A percentile compares a stretch with the other conserved stretches of the same genome.
Evolutionary conservation across 2,113 vertebrate genomes (phyloP).

Genomic region (Odocoileus virginianus): DNA sequence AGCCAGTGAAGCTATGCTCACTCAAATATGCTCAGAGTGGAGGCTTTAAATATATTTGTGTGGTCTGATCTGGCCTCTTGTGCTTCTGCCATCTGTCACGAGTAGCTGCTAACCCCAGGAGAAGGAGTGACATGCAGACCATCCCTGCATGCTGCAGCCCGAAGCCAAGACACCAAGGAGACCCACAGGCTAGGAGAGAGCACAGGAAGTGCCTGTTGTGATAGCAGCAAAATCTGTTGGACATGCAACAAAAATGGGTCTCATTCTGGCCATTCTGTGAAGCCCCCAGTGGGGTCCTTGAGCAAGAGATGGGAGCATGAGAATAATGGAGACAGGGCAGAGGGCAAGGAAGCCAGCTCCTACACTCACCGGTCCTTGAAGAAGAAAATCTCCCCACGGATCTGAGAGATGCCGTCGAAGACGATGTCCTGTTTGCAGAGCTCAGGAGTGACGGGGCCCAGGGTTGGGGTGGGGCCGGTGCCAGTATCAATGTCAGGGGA

Average conservation of each 20-base stretch:
- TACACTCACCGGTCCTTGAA: constrained; percentile 95
- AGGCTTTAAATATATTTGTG: not conserved
- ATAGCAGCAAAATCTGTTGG: fast-evolving
- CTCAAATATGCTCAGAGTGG: not conserved
- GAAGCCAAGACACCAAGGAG: not conserved
- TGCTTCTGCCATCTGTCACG: not conserved
- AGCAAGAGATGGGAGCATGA: too few species aligned
- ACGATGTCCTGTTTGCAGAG: constrained; percentile 90
- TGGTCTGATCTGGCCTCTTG: not conserved
- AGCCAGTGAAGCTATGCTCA: not conserved
- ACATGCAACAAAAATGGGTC: not conserved
- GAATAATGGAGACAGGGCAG: fast-evolving
- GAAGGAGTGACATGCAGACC: not conserved
- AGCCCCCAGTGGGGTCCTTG: not conserved
- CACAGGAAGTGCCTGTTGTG: not conserved
- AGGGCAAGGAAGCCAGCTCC: not conserved
- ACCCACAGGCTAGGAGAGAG: not conserved
- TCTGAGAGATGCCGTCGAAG: constrained; percentile 93
- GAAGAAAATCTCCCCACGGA: constrained; percentile 96
- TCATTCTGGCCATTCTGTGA: not conserved
- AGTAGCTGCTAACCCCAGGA: not conserved
- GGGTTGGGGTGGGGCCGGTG: constrained; percentile 88
- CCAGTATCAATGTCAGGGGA: constrained; percentile 82
- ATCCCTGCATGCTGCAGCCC: not conserved
- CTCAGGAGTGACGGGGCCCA: constrained; percentile 93